phyloP scores from a whole-genome alignment of 2,113 vertebrate genomes.

The Mastomys coucha region DNA sequence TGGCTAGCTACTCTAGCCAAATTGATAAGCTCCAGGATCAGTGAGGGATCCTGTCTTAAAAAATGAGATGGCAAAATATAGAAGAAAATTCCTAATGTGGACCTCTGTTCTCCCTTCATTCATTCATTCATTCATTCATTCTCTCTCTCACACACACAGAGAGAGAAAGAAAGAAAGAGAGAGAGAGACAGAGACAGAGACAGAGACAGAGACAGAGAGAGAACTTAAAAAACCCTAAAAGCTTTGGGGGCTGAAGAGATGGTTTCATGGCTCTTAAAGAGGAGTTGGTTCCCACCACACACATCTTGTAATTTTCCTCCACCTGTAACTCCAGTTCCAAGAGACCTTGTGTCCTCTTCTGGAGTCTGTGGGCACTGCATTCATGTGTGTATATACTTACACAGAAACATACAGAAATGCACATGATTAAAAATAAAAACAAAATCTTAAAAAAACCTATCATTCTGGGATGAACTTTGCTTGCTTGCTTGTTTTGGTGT shows the following conservation, averaged over 20 bases:
- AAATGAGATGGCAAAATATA: background rate
- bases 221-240: too few species aligned
- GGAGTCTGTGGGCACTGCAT: background rate
- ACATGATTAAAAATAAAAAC: background rate
- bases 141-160: too few species aligned
- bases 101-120: background rate
- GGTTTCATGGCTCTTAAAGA: background rate
- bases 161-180: too few species aligned
- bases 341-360: background rate
- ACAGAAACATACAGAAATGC: too few species aligned
- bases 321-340: too few species aligned
- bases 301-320: background rate
- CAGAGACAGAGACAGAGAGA: too few species aligned
- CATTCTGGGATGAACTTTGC: background rate
- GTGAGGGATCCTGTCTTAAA: background rate
- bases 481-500: background rate
- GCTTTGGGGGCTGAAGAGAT: background rate
- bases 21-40: background rate
- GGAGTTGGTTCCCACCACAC: background rate
- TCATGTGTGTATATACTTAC: background rate
- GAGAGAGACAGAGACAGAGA: too few species aligned
- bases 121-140: too few species aligned
- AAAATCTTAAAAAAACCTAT: background rate
- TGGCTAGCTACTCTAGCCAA: background rate
- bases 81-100: background rate